A percentile compares a stretch with the other conserved stretches of the same genome.
phyloP scores from a whole-genome alignment of 2,797 vertebrate species.

The Sebastes alutus region DNA sequence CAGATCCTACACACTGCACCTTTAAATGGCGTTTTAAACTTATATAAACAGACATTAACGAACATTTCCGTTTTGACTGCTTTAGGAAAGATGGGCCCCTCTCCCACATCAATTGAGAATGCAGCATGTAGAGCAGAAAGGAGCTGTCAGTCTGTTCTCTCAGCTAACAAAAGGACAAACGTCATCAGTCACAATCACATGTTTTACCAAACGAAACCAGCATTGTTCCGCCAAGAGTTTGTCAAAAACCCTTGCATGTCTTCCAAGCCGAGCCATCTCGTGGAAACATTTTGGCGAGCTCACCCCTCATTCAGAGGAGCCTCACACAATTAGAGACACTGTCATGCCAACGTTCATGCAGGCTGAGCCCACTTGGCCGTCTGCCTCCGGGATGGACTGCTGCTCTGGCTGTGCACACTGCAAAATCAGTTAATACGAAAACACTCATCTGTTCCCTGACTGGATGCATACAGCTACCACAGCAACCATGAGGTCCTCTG shows the following conservation, averaged over 20 bases:
- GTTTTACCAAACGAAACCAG: neutral
- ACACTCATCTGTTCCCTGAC: neutral
- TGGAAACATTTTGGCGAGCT: neutral
- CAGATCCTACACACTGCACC: neutral
- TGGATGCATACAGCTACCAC: neutral
- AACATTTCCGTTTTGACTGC: neutral
- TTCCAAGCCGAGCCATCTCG: neutral
- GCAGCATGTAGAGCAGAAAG: neutral
- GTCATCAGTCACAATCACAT: neutral
- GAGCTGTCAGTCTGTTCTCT: neutral
- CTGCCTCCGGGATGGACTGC: neutral
- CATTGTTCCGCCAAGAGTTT: neutral
- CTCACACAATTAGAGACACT: neutral
- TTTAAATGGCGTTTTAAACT: neutral
- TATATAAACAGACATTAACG: neutral
- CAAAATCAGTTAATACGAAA: neutral
- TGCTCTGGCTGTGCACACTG: neutral
- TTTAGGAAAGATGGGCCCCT: neutral
- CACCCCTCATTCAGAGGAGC: neutral
- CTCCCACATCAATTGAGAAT: neutral
- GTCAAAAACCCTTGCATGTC: neutral
- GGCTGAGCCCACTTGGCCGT: neutral
- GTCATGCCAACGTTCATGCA: conserved; percentile 18
- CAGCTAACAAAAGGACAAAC: conserved; percentile 2
- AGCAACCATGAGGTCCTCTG: neutral